phyloP scores from a whole-genome alignment of 2,888 invertebrate genomes.

The Malacosoma neustria region DNA sequence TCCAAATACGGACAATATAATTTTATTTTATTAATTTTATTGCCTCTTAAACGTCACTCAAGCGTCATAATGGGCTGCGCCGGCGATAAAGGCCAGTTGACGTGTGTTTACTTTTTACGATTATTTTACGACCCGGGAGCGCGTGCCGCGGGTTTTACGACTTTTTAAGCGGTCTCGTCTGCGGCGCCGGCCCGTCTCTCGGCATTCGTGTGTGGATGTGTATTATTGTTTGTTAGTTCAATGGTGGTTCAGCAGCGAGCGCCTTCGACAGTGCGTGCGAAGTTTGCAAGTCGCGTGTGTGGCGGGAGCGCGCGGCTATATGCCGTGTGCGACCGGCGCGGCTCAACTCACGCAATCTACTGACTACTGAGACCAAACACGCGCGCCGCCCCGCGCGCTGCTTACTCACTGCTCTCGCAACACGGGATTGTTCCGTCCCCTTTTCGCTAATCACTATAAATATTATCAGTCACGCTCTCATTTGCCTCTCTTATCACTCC shows the following conservation, averaged over 20 bases:
- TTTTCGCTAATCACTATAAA: constrained; percentile 74
- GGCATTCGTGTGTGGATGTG: constrained; percentile 21
- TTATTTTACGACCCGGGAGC: constrained; percentile 69
- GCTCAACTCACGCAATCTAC: constrained; percentile 81
- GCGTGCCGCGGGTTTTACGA: constrained; percentile 71
- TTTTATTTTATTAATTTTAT: constrained; percentile 72
- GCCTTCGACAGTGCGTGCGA: constrained; percentile 46
- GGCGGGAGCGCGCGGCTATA: constrained; percentile 49
- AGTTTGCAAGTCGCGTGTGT: constrained; percentile 53
- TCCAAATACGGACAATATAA: constrained; percentile 55
- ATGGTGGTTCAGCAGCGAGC: constrained; percentile 15
- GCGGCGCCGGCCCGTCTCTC: constrained; percentile 47
- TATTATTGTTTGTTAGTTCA: constrained; percentile 28
- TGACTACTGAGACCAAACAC: constrained; percentile 65
- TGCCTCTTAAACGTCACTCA: constrained; percentile 72
- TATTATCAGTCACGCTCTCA: constrained; percentile 70
- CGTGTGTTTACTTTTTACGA: constrained; percentile 75
- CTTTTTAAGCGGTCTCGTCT: constrained; percentile 60
- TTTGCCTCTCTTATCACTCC: constrained; percentile 66
- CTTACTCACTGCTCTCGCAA: constrained; percentile 51
- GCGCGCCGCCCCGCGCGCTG: constrained; percentile 74
- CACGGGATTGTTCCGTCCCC: constrained; percentile 69
- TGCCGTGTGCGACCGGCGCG: constrained; percentile 68
- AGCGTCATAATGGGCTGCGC: constrained; percentile 71
- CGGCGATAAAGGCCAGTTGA: constrained; percentile 69